phyloP scores from a whole-genome alignment of 2,113 vertebrate genomes.

The Pterocles burchelli region DNA sequence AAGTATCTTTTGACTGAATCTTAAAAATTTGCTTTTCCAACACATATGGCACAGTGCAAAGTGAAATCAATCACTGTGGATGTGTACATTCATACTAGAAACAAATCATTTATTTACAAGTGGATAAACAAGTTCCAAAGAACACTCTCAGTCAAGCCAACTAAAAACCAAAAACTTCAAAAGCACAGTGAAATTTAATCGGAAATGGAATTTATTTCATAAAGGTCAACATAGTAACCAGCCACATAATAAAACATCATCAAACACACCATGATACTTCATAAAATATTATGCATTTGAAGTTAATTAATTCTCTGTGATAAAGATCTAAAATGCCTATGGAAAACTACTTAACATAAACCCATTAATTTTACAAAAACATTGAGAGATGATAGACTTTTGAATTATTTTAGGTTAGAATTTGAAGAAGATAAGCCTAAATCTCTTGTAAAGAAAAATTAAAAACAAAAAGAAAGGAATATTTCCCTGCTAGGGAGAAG shows the following conservation, averaged over 20 bases:
- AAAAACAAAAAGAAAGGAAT: background rate
- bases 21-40: background rate
- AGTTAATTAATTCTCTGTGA: background rate
- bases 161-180: background rate
- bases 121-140: background rate
- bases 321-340: conserved; percentile 17
- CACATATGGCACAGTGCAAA: background rate
- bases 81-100: background rate
- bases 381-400: background rate
- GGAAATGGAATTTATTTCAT: background rate
- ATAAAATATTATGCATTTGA: background rate
- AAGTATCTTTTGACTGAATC: background rate
- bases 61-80: background rate
- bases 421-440: background rate
- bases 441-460: background rate
- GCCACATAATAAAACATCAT: background rate
- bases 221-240: background rate
- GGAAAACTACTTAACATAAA: background rate
- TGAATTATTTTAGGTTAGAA: background rate
- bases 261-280: background rate
- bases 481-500: background rate
- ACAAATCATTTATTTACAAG: background rate
- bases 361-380: background rate
- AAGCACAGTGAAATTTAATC: background rate
- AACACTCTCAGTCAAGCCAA: background rate